Percentiles rank a stretch among this genome's conserved stretches.
These are phyloP conservation scores for Centrocercus urophasianus DNA, from an alignment of 2,113 vertebrate genomes.

Conservation along the genomic window DNA sequence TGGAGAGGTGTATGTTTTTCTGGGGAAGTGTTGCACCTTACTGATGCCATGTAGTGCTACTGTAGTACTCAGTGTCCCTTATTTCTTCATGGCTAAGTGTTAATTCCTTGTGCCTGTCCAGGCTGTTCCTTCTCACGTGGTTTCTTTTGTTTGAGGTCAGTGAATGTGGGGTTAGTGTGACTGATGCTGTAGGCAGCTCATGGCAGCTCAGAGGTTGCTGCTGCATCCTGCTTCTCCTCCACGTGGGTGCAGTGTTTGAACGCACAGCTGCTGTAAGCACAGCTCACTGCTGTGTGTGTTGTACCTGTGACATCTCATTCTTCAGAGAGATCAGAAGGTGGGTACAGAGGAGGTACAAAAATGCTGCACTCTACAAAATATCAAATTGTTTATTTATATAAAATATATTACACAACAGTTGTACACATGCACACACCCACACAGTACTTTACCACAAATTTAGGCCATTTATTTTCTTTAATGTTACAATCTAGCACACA, in stretches of 20 bases:
- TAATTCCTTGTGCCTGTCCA: accelerated
- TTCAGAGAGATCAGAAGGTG: not conserved
- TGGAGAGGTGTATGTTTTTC: accelerated
- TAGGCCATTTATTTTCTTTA: conserved; percentile 83
- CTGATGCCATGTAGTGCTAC: not conserved
- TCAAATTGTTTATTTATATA: conserved; percentile 96
- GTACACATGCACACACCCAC: conserved; percentile 96
- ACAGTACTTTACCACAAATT: conserved; percentile 88
- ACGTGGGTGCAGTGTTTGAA: accelerated
- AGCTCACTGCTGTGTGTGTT: accelerated
- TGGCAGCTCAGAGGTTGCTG: accelerated
- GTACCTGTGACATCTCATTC: accelerated
- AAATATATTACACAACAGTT: conserved; percentile 86
- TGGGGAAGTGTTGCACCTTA: not conserved
- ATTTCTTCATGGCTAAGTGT: accelerated
- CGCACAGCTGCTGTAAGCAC: accelerated
- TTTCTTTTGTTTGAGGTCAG: not conserved
- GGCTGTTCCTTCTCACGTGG: not conserved
- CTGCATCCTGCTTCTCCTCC: not conserved
- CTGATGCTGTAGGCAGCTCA: accelerated
- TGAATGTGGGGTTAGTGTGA: accelerated
- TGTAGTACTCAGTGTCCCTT: not conserved
- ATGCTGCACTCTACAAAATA: conserved; percentile 88
- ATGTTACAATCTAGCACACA: conserved; percentile 89
- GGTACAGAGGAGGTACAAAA: not conserved